Percentiles rank a stretch among this genome's conserved stretches.
phyloP scores from a whole-genome alignment of 2,113 vertebrate genomes.

The Clarias gariepinus region DNA sequence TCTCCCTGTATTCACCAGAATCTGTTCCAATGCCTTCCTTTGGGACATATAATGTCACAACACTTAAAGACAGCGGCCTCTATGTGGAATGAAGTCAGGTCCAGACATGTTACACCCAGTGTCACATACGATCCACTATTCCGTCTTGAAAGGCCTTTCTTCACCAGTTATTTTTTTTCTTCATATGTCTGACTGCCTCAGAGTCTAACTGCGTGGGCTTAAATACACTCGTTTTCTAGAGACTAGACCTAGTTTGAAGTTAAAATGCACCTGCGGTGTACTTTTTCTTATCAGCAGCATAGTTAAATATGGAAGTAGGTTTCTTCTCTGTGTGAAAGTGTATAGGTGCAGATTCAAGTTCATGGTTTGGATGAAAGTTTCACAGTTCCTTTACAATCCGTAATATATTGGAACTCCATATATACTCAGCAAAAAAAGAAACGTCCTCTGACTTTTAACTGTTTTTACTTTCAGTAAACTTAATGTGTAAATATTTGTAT shows the following conservation, averaged over 20 bases:
- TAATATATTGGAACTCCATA: neutral
- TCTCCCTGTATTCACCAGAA: neutral
- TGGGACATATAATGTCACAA: neutral
- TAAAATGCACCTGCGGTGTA: neutral
- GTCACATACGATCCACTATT: neutral
- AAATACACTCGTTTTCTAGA: neutral
- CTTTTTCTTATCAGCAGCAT: neutral
- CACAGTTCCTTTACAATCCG: neutral
- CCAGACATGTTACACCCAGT: neutral
- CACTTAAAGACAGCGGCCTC: neutral
- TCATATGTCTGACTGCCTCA: neutral
- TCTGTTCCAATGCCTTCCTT: neutral
- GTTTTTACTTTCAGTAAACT: too few species aligned
- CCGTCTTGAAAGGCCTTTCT: neutral
- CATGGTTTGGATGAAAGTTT: neutral
- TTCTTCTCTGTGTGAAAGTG: neutral
- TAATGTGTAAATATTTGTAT: too few species aligned
- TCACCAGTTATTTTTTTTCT: neutral
- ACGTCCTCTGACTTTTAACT: too few species aligned
- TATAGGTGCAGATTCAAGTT: neutral
- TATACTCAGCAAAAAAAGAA: too few species aligned
- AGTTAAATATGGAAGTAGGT: neutral
- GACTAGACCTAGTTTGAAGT: conserved; percentile 13
- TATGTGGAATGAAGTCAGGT: conserved; percentile 6
- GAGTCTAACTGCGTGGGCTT: neutral